Evolutionary conservation across 2,797 vertebrate species (phyloP).

Genomic region (Loriculus beryllinus): DNA sequence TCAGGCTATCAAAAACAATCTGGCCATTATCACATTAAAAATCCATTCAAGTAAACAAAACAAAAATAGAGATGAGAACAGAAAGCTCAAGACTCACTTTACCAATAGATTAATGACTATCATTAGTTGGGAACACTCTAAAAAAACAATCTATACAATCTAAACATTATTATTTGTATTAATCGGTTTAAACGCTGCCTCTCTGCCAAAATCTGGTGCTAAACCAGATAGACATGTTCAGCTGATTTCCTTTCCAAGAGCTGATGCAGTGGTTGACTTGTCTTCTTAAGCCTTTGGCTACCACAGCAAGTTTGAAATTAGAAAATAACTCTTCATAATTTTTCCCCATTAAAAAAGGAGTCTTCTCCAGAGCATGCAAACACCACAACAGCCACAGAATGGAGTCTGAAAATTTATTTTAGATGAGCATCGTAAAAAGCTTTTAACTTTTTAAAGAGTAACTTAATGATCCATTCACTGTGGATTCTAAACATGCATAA

Average conservation of each 20-base stretch:
- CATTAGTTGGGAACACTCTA: not conserved
- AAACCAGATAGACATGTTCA: conserved; percentile 43
- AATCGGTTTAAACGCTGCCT: not conserved
- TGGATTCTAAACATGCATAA: not conserved
- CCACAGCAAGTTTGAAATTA: conserved; percentile 15
- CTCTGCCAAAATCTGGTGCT: conserved; percentile 46
- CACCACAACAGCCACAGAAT: not conserved
- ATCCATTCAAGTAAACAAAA: conserved; percentile 21
- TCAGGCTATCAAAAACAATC: conserved; percentile 47
- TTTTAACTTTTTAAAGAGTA: conserved; percentile 5
- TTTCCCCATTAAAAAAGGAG: not conserved
- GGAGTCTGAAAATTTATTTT: not conserved
- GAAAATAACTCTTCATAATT: conserved; percentile 14
- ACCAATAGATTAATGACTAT: conserved; percentile 4
- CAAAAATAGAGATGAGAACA: conserved; percentile 1
- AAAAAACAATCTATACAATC: conserved; percentile 9
- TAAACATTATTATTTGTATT: not conserved
- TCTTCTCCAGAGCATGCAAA: not conserved
- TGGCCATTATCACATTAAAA: conserved; percentile 22
- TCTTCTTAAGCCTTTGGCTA: conserved; percentile 41
- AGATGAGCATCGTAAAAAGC: not conserved
- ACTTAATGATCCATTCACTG: not conserved
- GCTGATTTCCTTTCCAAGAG: conserved; percentile 38
- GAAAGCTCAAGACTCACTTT: not conserved
- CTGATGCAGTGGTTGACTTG: conserved; percentile 35